These are phyloP conservation scores for Drosophila novamexicana DNA, from an alignment of 1,140 invertebrate species.

Conservation along the genomic window DNA sequence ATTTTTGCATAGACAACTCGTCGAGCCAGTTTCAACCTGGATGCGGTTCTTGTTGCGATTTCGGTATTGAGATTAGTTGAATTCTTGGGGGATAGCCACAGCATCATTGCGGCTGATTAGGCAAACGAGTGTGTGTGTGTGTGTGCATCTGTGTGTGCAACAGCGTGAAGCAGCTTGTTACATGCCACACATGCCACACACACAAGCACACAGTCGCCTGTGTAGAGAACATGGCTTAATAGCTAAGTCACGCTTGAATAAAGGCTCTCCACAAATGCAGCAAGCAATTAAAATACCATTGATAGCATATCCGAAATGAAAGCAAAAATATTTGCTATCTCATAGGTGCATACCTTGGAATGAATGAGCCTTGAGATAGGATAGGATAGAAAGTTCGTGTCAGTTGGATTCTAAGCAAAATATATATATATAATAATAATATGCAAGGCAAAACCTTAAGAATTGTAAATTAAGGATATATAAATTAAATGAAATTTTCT, in stretches of 20 bases:
- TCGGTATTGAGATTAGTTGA: background rate
- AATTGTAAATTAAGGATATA: too few relatives aligned
- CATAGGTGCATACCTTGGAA: too few relatives aligned
- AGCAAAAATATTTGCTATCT: background rate
- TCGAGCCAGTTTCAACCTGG: slow-evolving; percentile 1
- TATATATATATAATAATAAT: too few relatives aligned
- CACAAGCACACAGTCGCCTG: background rate
- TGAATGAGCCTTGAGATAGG: too few relatives aligned
- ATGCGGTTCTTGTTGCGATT: background rate
- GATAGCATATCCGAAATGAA: background rate
- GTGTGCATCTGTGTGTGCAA: background rate
- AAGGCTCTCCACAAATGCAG: background rate
- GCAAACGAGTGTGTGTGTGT: slow-evolving; percentile 7
- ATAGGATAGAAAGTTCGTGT: too few relatives aligned
- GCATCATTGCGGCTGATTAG: slow-evolving; percentile 8
- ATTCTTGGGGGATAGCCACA: background rate
- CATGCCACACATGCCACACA: background rate
- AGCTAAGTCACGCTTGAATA: slow-evolving; percentile 6
- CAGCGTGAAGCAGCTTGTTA: slow-evolving; percentile 17
- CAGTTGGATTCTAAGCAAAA: too few relatives aligned
- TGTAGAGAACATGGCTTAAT: background rate
- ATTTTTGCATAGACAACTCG: slow-evolving; percentile 40
- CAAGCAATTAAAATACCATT: slow-evolving; percentile 24
- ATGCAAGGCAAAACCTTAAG: too few relatives aligned
- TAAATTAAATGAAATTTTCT: too few relatives aligned